A percentile compares a stretch with the other conserved stretches of the same genome.
phyloP scores from a whole-genome alignment of 2,888 invertebrate species.

The Chaetogeoica ovagalla region DNA sequence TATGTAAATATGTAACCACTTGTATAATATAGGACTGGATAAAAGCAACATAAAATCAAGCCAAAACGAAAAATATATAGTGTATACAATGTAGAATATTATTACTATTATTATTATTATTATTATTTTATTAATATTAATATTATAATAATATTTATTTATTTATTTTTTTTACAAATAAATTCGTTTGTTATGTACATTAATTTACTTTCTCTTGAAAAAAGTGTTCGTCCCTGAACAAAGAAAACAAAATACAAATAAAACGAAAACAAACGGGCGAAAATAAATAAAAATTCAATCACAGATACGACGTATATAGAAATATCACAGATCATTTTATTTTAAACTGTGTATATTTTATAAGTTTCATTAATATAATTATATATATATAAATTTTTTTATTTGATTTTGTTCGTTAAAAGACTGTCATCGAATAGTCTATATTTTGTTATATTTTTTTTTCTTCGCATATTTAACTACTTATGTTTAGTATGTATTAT shows the following conservation, averaged over 20 bases:
- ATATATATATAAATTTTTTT: constrained; percentile 1
- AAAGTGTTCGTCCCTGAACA: constrained; percentile 29
- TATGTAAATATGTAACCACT: not conserved
- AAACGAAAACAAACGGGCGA: constrained; percentile 44
- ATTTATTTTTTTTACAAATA: constrained; percentile 24
- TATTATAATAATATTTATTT: too few species aligned
- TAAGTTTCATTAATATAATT: constrained; percentile 24
- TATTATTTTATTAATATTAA: not conserved
- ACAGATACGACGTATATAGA: constrained; percentile 53
- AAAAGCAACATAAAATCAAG: constrained; percentile 41
- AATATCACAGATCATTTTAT: constrained; percentile 52
- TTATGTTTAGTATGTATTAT: not conserved
- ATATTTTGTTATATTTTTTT: not conserved
- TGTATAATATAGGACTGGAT: constrained; percentile 13
- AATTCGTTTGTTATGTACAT: constrained; percentile 53
- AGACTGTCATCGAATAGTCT: constrained; percentile 11
- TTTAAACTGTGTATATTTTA: constrained; percentile 49
- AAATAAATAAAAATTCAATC: constrained; percentile 48
- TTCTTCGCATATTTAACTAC: constrained; percentile 4
- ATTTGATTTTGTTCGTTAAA: constrained; percentile 3
- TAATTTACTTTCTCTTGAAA: constrained; percentile 45
- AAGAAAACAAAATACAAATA: constrained; percentile 43
- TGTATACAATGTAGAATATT: constrained; percentile 36
- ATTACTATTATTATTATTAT: constrained; percentile 40
- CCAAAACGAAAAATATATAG: constrained; percentile 35